These are phyloP conservation scores for Phortica variegata DNA, from an alignment of 1,140 invertebrate genomes.

Conservation along the genomic window DNA sequence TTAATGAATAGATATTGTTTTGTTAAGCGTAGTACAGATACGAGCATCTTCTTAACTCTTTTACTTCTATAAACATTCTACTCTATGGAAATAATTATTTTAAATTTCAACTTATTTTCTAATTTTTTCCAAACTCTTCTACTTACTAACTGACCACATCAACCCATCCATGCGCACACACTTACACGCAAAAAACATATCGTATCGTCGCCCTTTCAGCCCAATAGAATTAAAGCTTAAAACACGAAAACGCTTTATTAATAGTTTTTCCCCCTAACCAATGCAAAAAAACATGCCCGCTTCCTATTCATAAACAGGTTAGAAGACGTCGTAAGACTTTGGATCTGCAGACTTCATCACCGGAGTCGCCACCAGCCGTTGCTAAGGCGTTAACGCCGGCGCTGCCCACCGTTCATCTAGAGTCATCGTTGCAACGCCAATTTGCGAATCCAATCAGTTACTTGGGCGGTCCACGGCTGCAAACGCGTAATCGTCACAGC, in stretches of 20 bases:
- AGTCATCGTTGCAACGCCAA: constrained; percentile 59
- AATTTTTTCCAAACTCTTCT: too few relatives aligned
- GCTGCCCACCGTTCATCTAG: constrained; percentile 30
- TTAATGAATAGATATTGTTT: too few relatives aligned
- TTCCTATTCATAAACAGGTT: too few relatives aligned
- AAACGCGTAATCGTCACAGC: constrained; percentile 61
- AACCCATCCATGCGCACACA: too few relatives aligned
- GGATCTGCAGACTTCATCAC: neutral
- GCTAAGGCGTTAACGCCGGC: constrained; percentile 10
- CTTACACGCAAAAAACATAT: constrained; percentile 27
- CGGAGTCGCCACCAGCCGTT: constrained; percentile 3
- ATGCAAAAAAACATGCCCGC: constrained; percentile 19
- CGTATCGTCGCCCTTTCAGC: constrained; percentile 30
- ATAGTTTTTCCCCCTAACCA: constrained; percentile 21
- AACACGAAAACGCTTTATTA: constrained; percentile 4
- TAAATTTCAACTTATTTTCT: constrained; percentile 1
- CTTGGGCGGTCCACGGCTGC: constrained; percentile 65
- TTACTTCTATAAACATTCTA: too few relatives aligned
- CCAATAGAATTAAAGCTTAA: constrained; percentile 54
- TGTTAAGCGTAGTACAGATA: too few relatives aligned
- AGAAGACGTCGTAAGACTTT: neutral
- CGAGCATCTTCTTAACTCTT: too few relatives aligned
- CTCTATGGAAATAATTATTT: too few relatives aligned
- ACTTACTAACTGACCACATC: too few relatives aligned
- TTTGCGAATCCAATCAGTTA: constrained; percentile 73